Base-by-base conservation (phyloP, 2,888 invertebrate species). In the Tinea pellionella region DNA sequence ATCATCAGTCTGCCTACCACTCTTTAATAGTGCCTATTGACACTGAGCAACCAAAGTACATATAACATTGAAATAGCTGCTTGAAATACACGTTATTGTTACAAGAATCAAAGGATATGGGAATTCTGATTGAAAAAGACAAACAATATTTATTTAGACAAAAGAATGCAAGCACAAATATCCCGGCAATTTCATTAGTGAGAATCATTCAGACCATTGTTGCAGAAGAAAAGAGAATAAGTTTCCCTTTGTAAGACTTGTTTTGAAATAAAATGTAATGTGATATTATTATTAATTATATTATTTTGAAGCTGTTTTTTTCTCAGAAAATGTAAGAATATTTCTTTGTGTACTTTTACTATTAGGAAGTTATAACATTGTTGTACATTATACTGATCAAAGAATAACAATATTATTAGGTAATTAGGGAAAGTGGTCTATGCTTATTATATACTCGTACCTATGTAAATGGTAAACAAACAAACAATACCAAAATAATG, bases 221-320 rank as follows among this genome's bases (percentile, higher is more conserved):
- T 47, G 47, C 16, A 47, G 47, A 47, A 47, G 47, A 15, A 47
- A 47, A 47, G 47, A 16, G 47, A 47, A 47, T 47, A 15, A 47
- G 47, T 47, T 47, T 47, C n/a, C 47, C 13, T 47, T 16, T 47
- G 47, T 47, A 47, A 47, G 9, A 15, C 15, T n/a, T 47, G 15
- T n/a, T 47, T 47, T 15, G 47, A 47, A 47, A 47, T 47, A 47
- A 47, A 47, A 47, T 47, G n/a, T 47, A n/a, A 47, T 15, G 15
- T n/a, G 4, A n/a, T 15, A 16, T 16, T 16, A 47, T 47, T 47
- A 47, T 4, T 47, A 16, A 47, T 16, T 47, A 2, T 15, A 47
- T 37, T 37, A 9, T 37, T 6, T 9, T 37, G 37, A 37, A 37
- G 37, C n/a, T n/a, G n/a, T 2, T 37, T 6, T 12, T 37, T 37